Percentiles rank a stretch among this genome's conserved stretches.
These are phyloP conservation scores for Xenopus borealis DNA, from an alignment of 2,113 vertebrate species.

Conservation along the genomic window DNA sequence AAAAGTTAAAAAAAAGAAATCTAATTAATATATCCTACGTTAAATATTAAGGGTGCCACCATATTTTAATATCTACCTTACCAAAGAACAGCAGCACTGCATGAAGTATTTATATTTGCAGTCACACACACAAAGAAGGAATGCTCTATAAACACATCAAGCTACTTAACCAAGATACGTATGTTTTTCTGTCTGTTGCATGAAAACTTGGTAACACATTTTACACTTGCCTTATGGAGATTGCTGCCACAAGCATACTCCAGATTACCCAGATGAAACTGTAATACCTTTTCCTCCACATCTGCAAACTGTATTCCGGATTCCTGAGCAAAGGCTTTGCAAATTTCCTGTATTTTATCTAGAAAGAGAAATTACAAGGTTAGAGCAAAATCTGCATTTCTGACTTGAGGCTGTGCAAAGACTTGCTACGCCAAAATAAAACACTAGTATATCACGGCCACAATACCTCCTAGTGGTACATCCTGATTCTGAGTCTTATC, in stretches of 20 bases:
- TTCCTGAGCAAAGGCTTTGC: conserved; percentile 88
- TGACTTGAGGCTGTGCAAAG: not conserved
- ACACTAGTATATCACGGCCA: not conserved
- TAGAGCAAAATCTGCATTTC: not conserved
- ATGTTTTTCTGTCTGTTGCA: too few relatives aligned
- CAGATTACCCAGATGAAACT: conserved; percentile 96
- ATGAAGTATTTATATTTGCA: too few relatives aligned
- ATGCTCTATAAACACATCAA: too few relatives aligned
- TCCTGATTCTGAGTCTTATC: conserved; percentile 93
- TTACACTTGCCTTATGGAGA: conserved; percentile 75
- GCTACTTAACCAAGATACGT: too few relatives aligned
- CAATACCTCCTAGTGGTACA: conserved; percentile 84
- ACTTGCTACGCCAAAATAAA: not conserved
- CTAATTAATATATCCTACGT: too few relatives aligned
- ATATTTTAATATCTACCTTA: too few relatives aligned
- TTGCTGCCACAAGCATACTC: conserved; percentile 92
- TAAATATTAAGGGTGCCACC: too few relatives aligned
- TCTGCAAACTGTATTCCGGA: conserved; percentile 93
- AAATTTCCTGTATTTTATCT: conserved; percentile 96
- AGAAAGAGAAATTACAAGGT: conserved; percentile 15
- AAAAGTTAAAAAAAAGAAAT: too few relatives aligned
- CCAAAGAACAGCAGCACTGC: too few relatives aligned
- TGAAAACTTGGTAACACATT: too few relatives aligned
- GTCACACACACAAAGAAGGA: too few relatives aligned
- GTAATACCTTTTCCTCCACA: conserved; percentile 89